Evolutionary conservation across 2,888 invertebrate genomes (phyloP).

Genomic region (Clusia tigrina): DNA sequence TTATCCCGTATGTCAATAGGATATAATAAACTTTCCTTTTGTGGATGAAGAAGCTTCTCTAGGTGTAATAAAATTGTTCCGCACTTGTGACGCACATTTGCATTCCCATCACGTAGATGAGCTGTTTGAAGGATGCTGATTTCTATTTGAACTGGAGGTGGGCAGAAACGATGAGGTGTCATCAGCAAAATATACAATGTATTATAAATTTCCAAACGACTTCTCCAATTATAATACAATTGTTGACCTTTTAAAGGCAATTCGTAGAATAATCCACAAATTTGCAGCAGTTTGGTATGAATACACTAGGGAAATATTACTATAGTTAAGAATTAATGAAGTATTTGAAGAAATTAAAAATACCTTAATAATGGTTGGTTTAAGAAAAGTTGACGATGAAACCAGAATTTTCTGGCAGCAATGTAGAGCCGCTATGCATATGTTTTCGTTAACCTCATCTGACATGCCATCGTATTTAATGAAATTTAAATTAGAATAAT

Average conservation of each 20-base stretch:
- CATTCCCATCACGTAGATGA: slow-evolving; percentile 40
- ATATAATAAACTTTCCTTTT: slow-evolving; percentile 50
- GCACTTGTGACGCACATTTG: slow-evolving; percentile 40
- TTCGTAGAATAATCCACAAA: slow-evolving; percentile 37
- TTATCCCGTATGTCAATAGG: slow-evolving; percentile 44
- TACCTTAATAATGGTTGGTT: slow-evolving; percentile 46
- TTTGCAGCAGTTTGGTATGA: slow-evolving; percentile 43
- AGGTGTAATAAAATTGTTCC: slow-evolving; percentile 36
- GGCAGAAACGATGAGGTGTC: slow-evolving; percentile 47
- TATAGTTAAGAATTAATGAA: background rate
- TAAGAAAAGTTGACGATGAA: slow-evolving; percentile 38
- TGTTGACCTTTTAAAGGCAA: slow-evolving; percentile 25
- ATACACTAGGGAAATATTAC: slow-evolving; percentile 38
- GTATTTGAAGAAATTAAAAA: no score
- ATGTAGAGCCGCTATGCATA: slow-evolving; percentile 44
- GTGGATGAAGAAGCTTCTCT: slow-evolving; percentile 52
- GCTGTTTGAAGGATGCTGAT: slow-evolving; percentile 42
- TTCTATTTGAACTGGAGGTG: slow-evolving; percentile 48
- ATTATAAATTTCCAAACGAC: slow-evolving; percentile 45
- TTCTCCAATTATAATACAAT: slow-evolving; percentile 43
- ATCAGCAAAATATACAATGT: slow-evolving; percentile 38
- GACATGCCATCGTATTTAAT: slow-evolving; percentile 36
- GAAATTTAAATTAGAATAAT: slow-evolving; percentile 40
- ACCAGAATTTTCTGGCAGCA: slow-evolving; percentile 42
- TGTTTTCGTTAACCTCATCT: slow-evolving; percentile 41